Base-by-base conservation (phyloP, 2,113 vertebrate species). In the Andinoacara biseriatus region DNA sequence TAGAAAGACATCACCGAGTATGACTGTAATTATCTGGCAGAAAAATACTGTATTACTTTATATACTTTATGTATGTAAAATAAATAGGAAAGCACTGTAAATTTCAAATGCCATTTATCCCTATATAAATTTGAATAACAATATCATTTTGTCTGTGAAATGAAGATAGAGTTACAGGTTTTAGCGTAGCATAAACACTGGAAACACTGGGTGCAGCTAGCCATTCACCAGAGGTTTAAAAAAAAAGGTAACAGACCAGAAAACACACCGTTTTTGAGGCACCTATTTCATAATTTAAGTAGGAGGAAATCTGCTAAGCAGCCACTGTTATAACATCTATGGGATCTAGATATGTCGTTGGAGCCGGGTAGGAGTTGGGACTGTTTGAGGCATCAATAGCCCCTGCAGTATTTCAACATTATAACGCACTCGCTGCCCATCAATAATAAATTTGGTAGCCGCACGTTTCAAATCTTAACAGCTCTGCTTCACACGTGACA, bases 361-460 rank as follows among this genome's bases (percentile, higher is more conserved):
- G 26, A 54, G 18, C 18, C 0, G 10, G 10, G 46, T 72, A 31
- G 46, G 67, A 52, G 67, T 52, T 52, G 65, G 46, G 65, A 54
- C 67, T 72, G 18, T 61, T 33, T 18, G 22, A 72, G 56, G 76
- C 35, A 40, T 46, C 17, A 31, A 33, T 63, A 59, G 81, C 33
- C n/a, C 24, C 29, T 60, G 43, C 26, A 54, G 46, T 10, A n/a
- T 72, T 72, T 72, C 46, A 74, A 46, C 74, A 61, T 22, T 52
- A 69, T 61, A 82, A 78, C 61, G 61, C 86, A 74, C 78, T 82
- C 57, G 74, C n/a, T 65, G 22, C 58, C 35, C 69, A 86, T 92
- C 43, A 84, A 83, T 87, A 91, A 89, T 79, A 67, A 1, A 82
- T 87, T 61, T 76, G 46, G 18, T 17, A 52, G 6, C 49, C 5